A percentile compares a stretch with the other conserved stretches of the same genome.
Conservation (phyloP, 2,888 invertebrate genomes). For the Lysandra coridon region DNA sequence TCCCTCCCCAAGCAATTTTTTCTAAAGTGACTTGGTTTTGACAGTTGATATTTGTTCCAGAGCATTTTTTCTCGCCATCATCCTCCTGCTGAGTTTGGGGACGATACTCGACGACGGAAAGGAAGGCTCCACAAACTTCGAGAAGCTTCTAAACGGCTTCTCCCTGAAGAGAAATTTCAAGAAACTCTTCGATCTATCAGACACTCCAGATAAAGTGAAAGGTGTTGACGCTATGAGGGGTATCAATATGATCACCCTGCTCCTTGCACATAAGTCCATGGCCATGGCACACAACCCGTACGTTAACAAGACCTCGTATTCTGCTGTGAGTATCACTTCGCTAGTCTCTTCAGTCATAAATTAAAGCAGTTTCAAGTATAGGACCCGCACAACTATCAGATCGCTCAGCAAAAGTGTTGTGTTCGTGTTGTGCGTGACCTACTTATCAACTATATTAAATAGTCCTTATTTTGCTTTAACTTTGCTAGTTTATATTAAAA, state of each 20-base stretch:
- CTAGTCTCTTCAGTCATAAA: too few species aligned
- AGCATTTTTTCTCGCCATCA: slow-evolving; percentile 68
- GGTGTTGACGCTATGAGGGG: slow-evolving; percentile 79
- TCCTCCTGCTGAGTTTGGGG: slow-evolving; percentile 64
- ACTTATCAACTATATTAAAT: too few species aligned
- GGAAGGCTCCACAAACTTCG: slow-evolving; percentile 70
- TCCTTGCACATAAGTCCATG: slow-evolving; percentile 81
- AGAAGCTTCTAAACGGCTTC: slow-evolving; percentile 74
- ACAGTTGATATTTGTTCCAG: slow-evolving; percentile 52
- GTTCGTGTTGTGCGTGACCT: too few species aligned
- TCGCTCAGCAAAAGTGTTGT: too few species aligned
- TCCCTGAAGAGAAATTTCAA: slow-evolving; percentile 73
- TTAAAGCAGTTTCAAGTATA: too few species aligned
- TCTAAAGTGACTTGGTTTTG: neutral
- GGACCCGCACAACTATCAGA: too few species aligned
- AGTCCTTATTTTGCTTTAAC: neutral
- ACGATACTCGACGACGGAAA: slow-evolving; percentile 69
- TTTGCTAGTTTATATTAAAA: neutral
- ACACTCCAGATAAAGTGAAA: slow-evolving; percentile 63
- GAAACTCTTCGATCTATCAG: slow-evolving; percentile 67
- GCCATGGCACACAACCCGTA: slow-evolving; percentile 81
- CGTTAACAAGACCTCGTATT: slow-evolving; percentile 77
- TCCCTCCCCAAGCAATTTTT: too few species aligned
- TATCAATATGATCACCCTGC: slow-evolving; percentile 76
- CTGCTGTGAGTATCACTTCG: slow-evolving; percentile 64